Evolutionary conservation across 2,888 invertebrate genomes (phyloP).

Genomic region (Campopleginae sp.): DNA sequence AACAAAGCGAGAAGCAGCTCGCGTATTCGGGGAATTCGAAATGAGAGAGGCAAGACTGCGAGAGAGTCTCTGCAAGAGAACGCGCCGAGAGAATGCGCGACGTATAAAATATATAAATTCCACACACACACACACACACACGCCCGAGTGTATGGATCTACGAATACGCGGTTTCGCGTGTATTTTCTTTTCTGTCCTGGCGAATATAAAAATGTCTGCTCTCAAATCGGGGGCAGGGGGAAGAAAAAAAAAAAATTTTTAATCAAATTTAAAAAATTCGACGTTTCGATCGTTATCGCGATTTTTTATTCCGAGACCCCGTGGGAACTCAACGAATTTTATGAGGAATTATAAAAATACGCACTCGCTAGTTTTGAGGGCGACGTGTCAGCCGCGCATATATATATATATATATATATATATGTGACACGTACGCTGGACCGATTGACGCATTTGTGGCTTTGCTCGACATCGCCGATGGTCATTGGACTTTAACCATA

Average conservation of each 20-base stretch:
- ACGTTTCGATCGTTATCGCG: neutral
- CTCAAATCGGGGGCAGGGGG: slow-evolving; percentile 17
- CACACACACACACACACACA: neutral
- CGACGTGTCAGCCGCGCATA: neutral
- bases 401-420: neutral
- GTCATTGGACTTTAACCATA: slow-evolving; percentile 62
- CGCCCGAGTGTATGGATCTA: neutral
- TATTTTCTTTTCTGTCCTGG: neutral
- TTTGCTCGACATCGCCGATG: neutral
- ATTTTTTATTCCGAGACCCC: neutral
- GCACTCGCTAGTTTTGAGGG: neutral
- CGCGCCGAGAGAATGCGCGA: slow-evolving; percentile 44
- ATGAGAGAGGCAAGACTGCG: slow-evolving; percentile 76
- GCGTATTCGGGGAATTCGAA: slow-evolving; percentile 82
- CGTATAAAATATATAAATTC: slow-evolving; percentile 42
- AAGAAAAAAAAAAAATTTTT: neutral
- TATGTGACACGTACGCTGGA: neutral
- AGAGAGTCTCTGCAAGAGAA: slow-evolving; percentile 2
- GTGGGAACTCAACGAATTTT: neutral
- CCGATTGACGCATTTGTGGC: neutral
- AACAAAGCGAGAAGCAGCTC: slow-evolving; percentile 43
- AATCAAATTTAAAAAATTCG: slow-evolving; percentile 7
- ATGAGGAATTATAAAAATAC: neutral
- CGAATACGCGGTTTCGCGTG: neutral
- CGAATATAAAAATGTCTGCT: neutral